A percentile compares a stretch with the other conserved stretches of the same genome.
Conservation (phyloP, 1,140 invertebrate genomes). For the Macrobrachium rosenbergii region DNA sequence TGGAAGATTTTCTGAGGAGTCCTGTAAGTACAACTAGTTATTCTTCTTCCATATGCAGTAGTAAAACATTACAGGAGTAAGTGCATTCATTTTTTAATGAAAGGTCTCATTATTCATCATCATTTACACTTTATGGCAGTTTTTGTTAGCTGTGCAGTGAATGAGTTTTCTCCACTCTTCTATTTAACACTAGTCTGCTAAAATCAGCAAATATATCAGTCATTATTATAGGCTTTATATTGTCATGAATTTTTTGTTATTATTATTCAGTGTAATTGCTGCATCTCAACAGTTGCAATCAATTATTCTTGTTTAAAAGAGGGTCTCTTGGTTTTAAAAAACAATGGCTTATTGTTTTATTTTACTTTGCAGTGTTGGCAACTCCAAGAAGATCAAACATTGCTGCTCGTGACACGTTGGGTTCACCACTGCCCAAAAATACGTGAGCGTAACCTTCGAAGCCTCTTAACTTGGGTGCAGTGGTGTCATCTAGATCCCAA, state of each 20-base stretch:
- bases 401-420: conserved; percentile 75
- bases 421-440: conserved; percentile 71
- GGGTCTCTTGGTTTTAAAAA: no score
- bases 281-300: no score
- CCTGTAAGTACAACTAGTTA: conserved; percentile 39
- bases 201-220: no score
- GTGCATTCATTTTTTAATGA: neutral
- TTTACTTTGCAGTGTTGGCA: conserved; percentile 50
- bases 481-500: conserved; percentile 71
- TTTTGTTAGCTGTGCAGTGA: no score
- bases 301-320: no score
- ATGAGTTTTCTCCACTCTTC: no score
- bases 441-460: conserved; percentile 73
- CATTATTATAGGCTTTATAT: no score
- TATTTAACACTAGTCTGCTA: no score
- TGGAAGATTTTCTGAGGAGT: conserved; percentile 64
- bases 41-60: no score
- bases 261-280: no score
- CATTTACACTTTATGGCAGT: no score
- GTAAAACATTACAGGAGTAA: neutral
- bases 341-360: neutral
- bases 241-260: no score
- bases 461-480: conserved; percentile 73
- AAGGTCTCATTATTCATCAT: neutral
- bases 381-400: conserved; percentile 66